A percentile compares a stretch with the other conserved stretches of the same genome.
Evolutionary conservation across 2,113 vertebrate species (phyloP).

Genomic region (Scophthalmus maximus): DNA sequence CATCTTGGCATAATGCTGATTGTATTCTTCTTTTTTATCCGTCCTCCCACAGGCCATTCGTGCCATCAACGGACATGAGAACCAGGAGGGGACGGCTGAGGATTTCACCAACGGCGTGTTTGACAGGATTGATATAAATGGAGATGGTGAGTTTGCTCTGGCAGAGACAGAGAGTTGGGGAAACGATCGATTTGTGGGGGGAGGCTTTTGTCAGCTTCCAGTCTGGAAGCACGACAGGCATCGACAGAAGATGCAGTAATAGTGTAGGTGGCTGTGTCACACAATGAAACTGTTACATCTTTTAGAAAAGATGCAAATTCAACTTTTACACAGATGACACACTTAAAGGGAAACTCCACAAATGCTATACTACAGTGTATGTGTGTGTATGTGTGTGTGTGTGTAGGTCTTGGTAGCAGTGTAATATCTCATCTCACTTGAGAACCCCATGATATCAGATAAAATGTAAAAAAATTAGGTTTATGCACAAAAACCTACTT

Average conservation of each 20-base stretch:
- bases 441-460: too few species aligned
- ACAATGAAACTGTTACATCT: neutral
- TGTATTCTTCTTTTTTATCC: neutral
- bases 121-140: conserved; percentile 89
- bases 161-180: too few species aligned
- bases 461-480: too few species aligned
- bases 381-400: too few species aligned
- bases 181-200: too few species aligned
- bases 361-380: too few species aligned
- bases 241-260: neutral
- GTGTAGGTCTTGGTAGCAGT: too few species aligned
- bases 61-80: conserved; percentile 88
- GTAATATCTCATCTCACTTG: too few species aligned
- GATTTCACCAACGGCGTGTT: conserved; percentile 93
- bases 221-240: neutral
- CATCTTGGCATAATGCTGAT: neutral
- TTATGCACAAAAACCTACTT: too few species aligned
- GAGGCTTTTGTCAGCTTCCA: conserved; percentile 19
- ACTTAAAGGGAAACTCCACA: neutral
- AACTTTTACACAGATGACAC: neutral
- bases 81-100: conserved; percentile 83
- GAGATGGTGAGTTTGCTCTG: conserved; percentile 90
- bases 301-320: too few species aligned
- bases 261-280: neutral
- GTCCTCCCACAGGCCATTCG: conserved; percentile 85